These are phyloP conservation scores for Meiosimyza decipiens DNA, from an alignment of 2,888 invertebrate genomes.

Conservation along the genomic window DNA sequence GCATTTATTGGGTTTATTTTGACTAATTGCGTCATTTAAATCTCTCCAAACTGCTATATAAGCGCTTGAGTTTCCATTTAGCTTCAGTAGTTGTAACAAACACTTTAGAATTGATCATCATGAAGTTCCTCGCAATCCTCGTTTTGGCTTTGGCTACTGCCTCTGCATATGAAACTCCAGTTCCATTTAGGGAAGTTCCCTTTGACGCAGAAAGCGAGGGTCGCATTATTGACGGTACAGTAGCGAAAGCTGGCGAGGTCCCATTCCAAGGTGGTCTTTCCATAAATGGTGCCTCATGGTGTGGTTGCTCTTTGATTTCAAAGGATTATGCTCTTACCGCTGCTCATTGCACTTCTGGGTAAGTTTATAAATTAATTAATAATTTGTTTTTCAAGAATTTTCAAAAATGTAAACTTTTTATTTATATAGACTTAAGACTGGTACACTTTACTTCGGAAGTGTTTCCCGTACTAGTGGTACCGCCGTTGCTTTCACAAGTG, in stretches of 20 bases:
- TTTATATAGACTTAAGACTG: too few relatives aligned
- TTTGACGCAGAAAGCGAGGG: constrained; percentile 43
- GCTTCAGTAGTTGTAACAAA: too few relatives aligned
- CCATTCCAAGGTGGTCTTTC: constrained; percentile 58
- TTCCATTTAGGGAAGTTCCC: neutral
- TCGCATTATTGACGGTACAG: constrained; percentile 49
- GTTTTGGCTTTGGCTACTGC: constrained; percentile 50
- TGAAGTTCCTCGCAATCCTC: constrained; percentile 57
- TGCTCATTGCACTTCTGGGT: constrained; percentile 59
- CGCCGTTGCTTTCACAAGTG: constrained; percentile 37
- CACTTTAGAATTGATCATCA: constrained; percentile 26
- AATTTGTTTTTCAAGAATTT: too few relatives aligned
- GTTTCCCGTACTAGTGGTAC: constrained; percentile 43
- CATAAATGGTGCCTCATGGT: constrained; percentile 49
- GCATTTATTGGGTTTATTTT: too few relatives aligned
- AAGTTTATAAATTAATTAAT: constrained; percentile 24
- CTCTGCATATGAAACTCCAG: constrained; percentile 42
- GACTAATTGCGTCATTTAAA: too few relatives aligned
- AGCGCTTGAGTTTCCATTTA: too few relatives aligned
- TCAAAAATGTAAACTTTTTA: too few relatives aligned
- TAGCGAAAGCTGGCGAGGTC: constrained; percentile 44
- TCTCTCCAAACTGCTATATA: too few relatives aligned
- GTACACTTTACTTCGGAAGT: constrained; percentile 53
- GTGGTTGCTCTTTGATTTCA: constrained; percentile 58
- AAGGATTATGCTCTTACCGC: constrained; percentile 57